phyloP scores from a whole-genome alignment of 2,888 invertebrate species.

The Acronicta aceris region DNA sequence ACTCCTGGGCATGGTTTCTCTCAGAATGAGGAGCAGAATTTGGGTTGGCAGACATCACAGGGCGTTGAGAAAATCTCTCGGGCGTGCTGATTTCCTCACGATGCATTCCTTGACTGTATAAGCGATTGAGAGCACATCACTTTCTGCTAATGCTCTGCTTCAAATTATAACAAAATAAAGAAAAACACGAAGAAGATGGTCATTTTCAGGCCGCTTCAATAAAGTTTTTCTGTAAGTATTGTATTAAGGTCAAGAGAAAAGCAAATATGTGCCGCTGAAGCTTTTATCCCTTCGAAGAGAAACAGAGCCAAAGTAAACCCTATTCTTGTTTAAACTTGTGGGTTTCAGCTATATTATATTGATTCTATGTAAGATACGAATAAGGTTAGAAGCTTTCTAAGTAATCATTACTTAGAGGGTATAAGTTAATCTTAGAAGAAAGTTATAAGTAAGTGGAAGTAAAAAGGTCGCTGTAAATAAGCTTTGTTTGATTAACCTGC shows the following conservation, averaged over 20 bases:
- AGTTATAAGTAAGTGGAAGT: no score
- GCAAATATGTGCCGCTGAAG: constrained; percentile 25
- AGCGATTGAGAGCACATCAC: no score
- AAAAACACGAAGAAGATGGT: neutral
- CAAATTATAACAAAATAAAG: no score
- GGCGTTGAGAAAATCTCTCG: no score
- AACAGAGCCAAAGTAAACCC: constrained; percentile 22
- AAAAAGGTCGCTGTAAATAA: no score
- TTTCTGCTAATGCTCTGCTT: no score
- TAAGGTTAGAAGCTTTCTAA: neutral
- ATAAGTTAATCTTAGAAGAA: neutral
- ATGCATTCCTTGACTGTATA: no score
- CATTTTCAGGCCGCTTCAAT: constrained; percentile 13
- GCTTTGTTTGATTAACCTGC: no score
- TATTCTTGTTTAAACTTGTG: neutral
- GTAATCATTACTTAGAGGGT: neutral
- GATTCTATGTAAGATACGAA: neutral
- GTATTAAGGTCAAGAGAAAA: constrained; percentile 28
- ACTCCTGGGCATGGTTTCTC: no score
- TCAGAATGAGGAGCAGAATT: no score
- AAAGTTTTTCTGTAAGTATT: constrained; percentile 13
- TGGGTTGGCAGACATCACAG: no score
- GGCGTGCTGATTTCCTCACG: no score
- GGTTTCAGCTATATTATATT: neutral
- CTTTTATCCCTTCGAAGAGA: constrained; percentile 23